Evolutionary conservation across 2,888 invertebrate genomes (phyloP).

Genomic region (Gisinianus flammeolus): DNA sequence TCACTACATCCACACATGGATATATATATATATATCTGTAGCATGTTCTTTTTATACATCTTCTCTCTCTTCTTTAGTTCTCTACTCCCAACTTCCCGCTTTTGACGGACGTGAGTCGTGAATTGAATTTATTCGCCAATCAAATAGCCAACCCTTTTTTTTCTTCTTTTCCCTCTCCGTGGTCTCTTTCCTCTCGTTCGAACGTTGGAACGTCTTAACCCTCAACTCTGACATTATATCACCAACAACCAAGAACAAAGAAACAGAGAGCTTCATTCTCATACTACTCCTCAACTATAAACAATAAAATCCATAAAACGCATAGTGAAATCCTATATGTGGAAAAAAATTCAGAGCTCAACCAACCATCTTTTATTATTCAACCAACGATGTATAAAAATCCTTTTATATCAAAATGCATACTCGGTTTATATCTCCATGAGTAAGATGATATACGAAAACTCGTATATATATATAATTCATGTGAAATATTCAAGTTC

Average conservation of each 20-base stretch:
- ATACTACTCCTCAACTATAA: not conserved
- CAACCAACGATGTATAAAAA: too few species aligned
- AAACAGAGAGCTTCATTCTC: not conserved
- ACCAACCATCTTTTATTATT: too few species aligned
- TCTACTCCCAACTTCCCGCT: conserved; percentile 38
- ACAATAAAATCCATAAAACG: not conserved
- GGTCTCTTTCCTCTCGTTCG: not conserved
- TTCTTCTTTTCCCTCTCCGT: conserved; percentile 42
- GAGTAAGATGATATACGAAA: too few species aligned
- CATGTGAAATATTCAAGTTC: too few species aligned
- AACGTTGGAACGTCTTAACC: not conserved
- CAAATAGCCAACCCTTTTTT: conserved; percentile 49
- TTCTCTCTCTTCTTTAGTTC: conserved; percentile 29
- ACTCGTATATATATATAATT: too few species aligned
- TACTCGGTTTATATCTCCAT: too few species aligned
- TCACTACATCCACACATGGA: too few species aligned
- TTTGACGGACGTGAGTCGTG: conserved; percentile 53
- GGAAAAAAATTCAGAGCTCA: too few species aligned
- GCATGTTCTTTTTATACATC: conserved; percentile 23
- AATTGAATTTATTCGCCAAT: conserved; percentile 57
- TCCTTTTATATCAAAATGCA: too few species aligned
- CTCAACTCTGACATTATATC: conserved; percentile 9
- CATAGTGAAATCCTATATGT: not conserved
- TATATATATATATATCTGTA: too few species aligned
- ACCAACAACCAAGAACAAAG: not conserved